Evolutionary conservation across 92 coral and sea anemone species (phyloP), one percentile per base, ranked within the genome.

Genomic region (Phenganax stokvisi): DNA sequence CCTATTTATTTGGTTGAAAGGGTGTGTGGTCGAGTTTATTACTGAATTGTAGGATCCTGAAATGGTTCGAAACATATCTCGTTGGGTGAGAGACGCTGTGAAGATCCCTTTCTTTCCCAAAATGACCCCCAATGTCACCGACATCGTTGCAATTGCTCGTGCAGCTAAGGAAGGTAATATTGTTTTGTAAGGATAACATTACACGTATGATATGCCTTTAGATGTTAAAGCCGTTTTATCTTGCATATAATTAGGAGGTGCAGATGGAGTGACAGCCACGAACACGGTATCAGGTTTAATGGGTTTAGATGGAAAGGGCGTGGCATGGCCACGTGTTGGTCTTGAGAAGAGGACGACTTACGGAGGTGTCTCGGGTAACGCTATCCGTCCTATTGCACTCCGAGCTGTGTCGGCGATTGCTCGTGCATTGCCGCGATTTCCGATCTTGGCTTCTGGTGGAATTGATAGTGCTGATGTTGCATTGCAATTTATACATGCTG

Each of bases 211-310:
- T 37, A 37, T 37, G 47, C 47, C 47, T 20, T 17, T 0, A 3
- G 15, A 59, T 59, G 65, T 13, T 3, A 12, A 13, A 59, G 20
- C 7, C 7, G 29, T 3, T 8, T 51, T 53, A 25, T 77, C 79
- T 17, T 20, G 25, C 25, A 20, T 59, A 17, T 60, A 8, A 53
- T 54, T 80, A 92, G 98, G 98, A 70, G 87, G 86, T 55, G 98
- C 98, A 10, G 98, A 94, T 87, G 98, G 98, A 12, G 97, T 94
- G 54, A 94, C 98, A 9, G 98, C 98, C 12, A 94, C 98, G 57
- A 94, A 94, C 88, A 94, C 98, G 55, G 98, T 94, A 52, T 94
- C 98, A 17, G 98, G 97, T 51, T 81, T 94, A 85, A 94, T 94
- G 98, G 98, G 98, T 28, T 67, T 94, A 25, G 83, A 85, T 61